Evolutionary conservation across 2,888 invertebrate genomes (phyloP).

Genomic region (Luffia ferchaultella): DNA sequence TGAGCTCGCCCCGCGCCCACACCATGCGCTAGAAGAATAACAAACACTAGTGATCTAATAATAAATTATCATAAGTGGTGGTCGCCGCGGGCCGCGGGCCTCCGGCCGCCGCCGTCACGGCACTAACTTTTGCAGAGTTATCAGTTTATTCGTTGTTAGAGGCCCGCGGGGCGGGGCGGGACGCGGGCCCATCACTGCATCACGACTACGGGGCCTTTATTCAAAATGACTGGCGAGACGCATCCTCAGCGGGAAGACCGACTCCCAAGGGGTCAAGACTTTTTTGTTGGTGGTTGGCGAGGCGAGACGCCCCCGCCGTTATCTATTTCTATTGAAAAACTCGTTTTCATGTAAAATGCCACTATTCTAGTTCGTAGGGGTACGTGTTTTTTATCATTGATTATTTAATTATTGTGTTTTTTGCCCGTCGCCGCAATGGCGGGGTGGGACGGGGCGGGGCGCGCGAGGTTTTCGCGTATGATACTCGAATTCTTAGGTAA

Average conservation of each 20-base stretch:
- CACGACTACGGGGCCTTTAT: not conserved
- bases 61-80: constrained; percentile 35
- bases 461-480: not conserved
- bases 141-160: too few relatives aligned
- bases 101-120: constrained; percentile 21
- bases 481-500: constrained; percentile 4
- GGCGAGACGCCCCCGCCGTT: not conserved
- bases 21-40: not conserved
- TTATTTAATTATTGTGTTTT: not conserved
- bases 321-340: not conserved
- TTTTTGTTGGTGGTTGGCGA: too few relatives aligned
- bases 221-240: not conserved
- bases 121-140: not conserved
- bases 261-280: too few relatives aligned
- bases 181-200: not conserved
- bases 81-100: constrained; percentile 27
- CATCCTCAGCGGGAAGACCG: too few relatives aligned
- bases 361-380: not conserved
- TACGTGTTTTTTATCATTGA: not conserved
- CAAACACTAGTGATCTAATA: not conserved
- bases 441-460: not conserved
- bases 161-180: not conserved
- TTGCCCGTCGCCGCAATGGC: too few relatives aligned
- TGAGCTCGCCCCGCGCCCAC: constrained; percentile 19
- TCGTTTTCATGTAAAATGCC: not conserved